Evolutionary conservation across 1,140 invertebrate species (phyloP).

Genomic region (Trichonephila inaurata): DNA sequence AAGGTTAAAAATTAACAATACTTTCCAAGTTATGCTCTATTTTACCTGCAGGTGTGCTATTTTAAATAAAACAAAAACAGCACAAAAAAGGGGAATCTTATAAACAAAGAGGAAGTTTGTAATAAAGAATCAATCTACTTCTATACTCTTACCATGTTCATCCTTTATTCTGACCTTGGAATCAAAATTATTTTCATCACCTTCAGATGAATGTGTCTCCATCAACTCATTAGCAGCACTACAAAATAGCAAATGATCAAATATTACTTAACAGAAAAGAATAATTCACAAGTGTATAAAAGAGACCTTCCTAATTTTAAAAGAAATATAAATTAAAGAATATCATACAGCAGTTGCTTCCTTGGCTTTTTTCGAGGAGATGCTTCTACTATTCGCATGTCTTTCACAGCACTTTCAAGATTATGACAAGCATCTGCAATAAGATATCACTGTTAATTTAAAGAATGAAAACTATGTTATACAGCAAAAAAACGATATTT

Average conservation of each 20-base stretch:
- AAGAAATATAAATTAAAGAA: not conserved
- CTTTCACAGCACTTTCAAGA: constrained; percentile 35
- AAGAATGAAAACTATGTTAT: not conserved
- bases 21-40: too few species aligned
- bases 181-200: constrained; percentile 86
- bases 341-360: constrained; percentile 86
- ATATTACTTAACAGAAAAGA: constrained; percentile 22
- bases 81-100: not conserved
- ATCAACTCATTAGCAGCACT: constrained; percentile 85
- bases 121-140: not conserved
- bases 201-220: constrained; percentile 84
- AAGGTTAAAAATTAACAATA: too few species aligned
- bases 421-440: constrained; percentile 36
- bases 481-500: not conserved
- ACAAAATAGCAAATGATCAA: constrained; percentile 71
- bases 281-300: not conserved
- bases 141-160: constrained; percentile 7
- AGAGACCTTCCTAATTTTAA: not conserved
- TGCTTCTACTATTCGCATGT: constrained; percentile 83
- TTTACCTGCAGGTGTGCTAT: not conserved
- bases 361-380: constrained; percentile 88
- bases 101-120: not conserved
- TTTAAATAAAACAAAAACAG: not conserved
- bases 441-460: not conserved
- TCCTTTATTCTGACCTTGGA: constrained; percentile 82